Evolutionary conservation across 1,140 invertebrate species (phyloP), one percentile per base, ranked within the genome.

Genomic region (Diabrotica virgifera): DNA sequence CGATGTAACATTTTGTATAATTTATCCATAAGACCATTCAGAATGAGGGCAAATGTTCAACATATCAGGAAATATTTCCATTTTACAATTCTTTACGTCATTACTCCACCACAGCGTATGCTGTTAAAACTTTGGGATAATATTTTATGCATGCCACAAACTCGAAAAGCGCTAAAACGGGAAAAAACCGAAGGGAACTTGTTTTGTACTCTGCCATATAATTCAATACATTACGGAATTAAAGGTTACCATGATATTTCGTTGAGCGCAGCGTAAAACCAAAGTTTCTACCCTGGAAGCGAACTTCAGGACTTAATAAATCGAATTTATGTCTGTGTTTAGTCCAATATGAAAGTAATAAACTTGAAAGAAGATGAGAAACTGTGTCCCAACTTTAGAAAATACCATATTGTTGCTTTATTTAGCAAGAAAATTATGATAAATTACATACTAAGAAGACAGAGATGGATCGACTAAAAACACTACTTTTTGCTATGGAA

Each of bases 311-410:
- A 13, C 55, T n/a, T 57, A 50, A 40, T 59, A 51, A 13, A 51
- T 59, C 37, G 12, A 59, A 59, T 59, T 59, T 59, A 59, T 59
- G 38, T 50, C 13, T 13, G n/a, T 59, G 40, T 59, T 59, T 50
- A 51, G 58, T 11, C 37, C 58, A 50, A 59, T 50, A 59, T 59
- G 58, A 59, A 59, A 38, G 58, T 59, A 51, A 50, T 59, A 59
- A 59, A 59, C 40, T 59, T 7, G n/a, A 14, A 12, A 46, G 40
- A 46, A 46, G 40, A 46, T 46, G 40, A 46, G 40, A 46, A 46
- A 51, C 58, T 9, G 38, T 38, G 38, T 59, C 14, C 11, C 0
- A 10, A 36, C 8, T 37, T 10, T 36, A 46, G 38, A 51, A 51
- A 59, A 24, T 50, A 13, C 38, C 58, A 59, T 51, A 59, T 40